These are phyloP conservation scores for Coronaproctus castanopsis DNA, from an alignment of 2,888 invertebrate genomes.

Conservation along the genomic window DNA sequence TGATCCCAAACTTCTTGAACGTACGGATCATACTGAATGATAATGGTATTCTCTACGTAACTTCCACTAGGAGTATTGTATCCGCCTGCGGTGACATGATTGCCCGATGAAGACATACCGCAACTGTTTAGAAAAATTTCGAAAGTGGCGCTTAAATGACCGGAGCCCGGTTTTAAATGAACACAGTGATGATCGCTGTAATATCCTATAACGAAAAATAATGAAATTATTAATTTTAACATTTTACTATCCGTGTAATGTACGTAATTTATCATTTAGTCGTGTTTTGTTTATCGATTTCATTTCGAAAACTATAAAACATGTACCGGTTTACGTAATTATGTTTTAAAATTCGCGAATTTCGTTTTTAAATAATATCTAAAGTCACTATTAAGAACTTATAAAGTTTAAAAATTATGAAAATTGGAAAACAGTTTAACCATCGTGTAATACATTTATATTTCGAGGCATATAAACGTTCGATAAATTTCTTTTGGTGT, in stretches of 20 bases:
- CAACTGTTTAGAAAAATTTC: slow-evolving; percentile 85
- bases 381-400: too few relatives aligned
- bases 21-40: slow-evolving; percentile 84
- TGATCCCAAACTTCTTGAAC: slow-evolving; percentile 90
- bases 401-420: too few relatives aligned
- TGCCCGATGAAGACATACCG: slow-evolving; percentile 83
- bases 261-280: too few relatives aligned
- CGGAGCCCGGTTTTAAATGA: slow-evolving; percentile 74
- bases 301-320: not conserved
- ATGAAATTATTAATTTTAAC: not conserved
- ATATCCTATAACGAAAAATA: slow-evolving; percentile 32
- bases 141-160: slow-evolving; percentile 75
- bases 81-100: slow-evolving; percentile 59
- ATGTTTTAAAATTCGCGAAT: too few relatives aligned
- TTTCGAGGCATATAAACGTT: too few relatives aligned
- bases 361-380: too few relatives aligned
- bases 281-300: not conserved
- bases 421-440: too few relatives aligned
- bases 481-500: too few relatives aligned
- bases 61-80: slow-evolving; percentile 79
- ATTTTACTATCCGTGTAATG: not conserved
- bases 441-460: too few relatives aligned
- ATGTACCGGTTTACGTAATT: too few relatives aligned
- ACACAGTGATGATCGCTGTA: slow-evolving; percentile 82
- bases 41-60: slow-evolving; percentile 85